phyloP scores from a whole-genome alignment of 2,797 vertebrate genomes.

The Pseudochromis fuscus region DNA sequence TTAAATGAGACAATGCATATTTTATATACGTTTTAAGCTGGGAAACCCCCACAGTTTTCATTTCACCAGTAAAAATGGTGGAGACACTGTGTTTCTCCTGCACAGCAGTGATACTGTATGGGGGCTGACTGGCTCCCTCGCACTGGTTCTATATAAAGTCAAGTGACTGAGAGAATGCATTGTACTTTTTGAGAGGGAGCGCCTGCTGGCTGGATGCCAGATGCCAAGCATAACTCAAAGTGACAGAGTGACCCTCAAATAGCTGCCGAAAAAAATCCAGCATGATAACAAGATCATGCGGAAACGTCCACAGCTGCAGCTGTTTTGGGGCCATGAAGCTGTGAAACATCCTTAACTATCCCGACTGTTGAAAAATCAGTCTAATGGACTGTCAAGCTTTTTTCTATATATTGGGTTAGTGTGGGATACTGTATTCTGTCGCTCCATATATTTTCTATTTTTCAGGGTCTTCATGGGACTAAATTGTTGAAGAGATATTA shows the following conservation, averaged over 20 bases:
- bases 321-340: conserved; percentile 37
- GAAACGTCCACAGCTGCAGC: conserved; percentile 39
- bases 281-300: conserved; percentile 72
- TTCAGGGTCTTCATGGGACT: neutral
- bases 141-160: conserved; percentile 57
- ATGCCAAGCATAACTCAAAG: conserved; percentile 77
- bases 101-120: neutral
- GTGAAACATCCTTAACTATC: conserved; percentile 42
- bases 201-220: conserved; percentile 73
- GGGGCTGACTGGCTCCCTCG: conserved; percentile 12
- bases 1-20: conserved; percentile 1
- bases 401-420: neutral
- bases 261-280: conserved; percentile 53
- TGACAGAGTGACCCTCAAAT: conserved; percentile 80
- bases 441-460: neutral
- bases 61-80: neutral
- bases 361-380: conserved; percentile 27
- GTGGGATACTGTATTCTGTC: neutral
- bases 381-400: neutral
- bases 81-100: neutral
- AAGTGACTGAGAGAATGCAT: conserved; percentile 65
- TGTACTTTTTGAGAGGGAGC: conserved; percentile 65
- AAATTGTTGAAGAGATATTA: conserved; percentile 13
- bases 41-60: neutral
- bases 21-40: neutral